Evolutionary conservation across 1,140 invertebrate genomes (phyloP).

Genomic region (Procambarus virginalis): DNA sequence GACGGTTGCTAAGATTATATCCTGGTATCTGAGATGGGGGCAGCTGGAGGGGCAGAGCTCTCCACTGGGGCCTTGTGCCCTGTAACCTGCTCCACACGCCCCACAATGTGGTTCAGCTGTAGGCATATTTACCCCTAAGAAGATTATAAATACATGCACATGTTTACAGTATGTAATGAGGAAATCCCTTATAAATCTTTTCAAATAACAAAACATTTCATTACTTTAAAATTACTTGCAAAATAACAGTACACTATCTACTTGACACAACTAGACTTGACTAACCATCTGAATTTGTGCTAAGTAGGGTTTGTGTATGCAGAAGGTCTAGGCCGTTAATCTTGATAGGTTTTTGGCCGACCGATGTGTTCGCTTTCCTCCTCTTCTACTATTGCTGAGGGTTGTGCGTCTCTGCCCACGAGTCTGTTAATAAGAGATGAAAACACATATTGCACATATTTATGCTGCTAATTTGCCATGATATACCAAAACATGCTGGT

Average conservation of each 20-base stretch:
- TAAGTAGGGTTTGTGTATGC: conserved; percentile 91
- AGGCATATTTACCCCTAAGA: too few relatives aligned
- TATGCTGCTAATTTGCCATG: not conserved
- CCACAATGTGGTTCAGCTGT: too few relatives aligned
- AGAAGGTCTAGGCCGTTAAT: conserved; percentile 91
- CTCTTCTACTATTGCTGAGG: conserved; percentile 73
- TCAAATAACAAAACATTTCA: not conserved
- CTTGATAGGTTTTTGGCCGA: conserved; percentile 80
- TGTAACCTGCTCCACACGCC: too few relatives aligned
- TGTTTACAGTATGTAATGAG: too few relatives aligned
- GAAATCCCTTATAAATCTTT: not conserved
- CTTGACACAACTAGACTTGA: not conserved
- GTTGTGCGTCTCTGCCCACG: conserved; percentile 50
- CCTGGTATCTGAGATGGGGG: too few relatives aligned
- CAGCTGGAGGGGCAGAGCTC: too few relatives aligned
- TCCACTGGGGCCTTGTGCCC: too few relatives aligned
- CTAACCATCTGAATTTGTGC: conserved; percentile 82
- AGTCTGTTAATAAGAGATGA: conserved; percentile 67
- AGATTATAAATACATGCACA: too few relatives aligned
- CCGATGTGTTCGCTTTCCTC: conserved; percentile 75
- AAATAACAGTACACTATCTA: not conserved
- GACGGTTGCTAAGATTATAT: too few relatives aligned
- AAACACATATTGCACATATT: not conserved
- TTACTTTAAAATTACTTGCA: not conserved
- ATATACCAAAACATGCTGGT: conserved; percentile 6